These are phyloP conservation scores for Sus cebifrons DNA, from an alignment of 2,797 vertebrate species.

Conservation along the genomic window DNA sequence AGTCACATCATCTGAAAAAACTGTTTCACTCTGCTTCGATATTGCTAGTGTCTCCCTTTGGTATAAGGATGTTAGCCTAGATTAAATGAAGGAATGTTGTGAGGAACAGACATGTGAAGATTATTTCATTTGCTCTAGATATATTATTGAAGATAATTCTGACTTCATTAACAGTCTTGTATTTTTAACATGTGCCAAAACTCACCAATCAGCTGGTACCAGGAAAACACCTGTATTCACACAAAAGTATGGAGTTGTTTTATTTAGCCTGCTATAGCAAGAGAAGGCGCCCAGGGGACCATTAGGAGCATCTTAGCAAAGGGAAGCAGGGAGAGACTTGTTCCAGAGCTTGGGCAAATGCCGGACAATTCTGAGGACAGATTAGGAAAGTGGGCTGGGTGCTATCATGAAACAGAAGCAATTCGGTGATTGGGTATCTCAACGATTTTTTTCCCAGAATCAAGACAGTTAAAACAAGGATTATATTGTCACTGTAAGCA, in stretches of 20 bases:
- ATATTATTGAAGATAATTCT: background rate
- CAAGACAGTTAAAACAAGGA: background rate
- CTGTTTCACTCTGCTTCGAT: background rate
- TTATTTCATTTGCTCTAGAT: background rate
- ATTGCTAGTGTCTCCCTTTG: background rate
- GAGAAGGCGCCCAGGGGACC: background rate
- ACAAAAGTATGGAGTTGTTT: background rate
- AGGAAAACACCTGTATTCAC: background rate
- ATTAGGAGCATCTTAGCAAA: background rate
- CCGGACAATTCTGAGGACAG: background rate
- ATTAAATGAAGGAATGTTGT: constrained; percentile 46
- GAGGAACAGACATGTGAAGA: background rate
- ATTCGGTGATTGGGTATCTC: background rate
- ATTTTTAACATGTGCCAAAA: constrained; percentile 10
- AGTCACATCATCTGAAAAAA: background rate
- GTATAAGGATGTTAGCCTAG: background rate
- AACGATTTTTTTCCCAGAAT: background rate
- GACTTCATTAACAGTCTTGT: background rate
- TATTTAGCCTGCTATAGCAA: background rate
- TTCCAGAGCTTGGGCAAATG: background rate
- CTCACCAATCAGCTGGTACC: background rate
- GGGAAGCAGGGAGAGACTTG: background rate
- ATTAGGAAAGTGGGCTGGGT: background rate
- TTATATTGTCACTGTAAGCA: background rate
- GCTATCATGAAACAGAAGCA: background rate